These are phyloP conservation scores for Catharus bicknelli DNA, from an alignment of 2,113 vertebrate genomes.

Conservation along the genomic window DNA sequence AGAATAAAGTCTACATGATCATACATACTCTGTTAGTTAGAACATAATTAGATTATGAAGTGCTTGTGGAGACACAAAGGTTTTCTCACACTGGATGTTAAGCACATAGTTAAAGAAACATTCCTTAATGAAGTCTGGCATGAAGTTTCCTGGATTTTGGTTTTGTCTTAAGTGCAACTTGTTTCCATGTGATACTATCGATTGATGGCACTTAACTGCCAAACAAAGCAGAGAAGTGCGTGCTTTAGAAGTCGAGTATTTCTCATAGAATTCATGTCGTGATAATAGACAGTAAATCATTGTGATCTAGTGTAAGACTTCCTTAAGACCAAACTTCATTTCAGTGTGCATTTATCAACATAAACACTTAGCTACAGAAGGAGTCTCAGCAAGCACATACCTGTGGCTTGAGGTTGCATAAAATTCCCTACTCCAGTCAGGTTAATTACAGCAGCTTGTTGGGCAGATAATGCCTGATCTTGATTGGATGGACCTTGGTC, in stretches of 20 bases:
- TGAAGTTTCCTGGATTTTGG: neutral
- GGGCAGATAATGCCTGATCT: constrained; percentile 88
- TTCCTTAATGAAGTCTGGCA: constrained; percentile 42
- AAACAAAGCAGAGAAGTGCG: neutral
- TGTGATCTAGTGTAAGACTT: neutral
- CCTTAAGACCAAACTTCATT: constrained; percentile 59
- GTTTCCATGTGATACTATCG: neutral
- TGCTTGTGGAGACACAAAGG: constrained; percentile 22
- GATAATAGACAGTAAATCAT: neutral
- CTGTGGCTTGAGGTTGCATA: constrained; percentile 88
- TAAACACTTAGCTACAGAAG: neutral
- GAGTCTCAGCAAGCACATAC: constrained; percentile 64
- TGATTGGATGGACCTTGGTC: constrained; percentile 81
- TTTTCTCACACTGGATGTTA: constrained; percentile 23
- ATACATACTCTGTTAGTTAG: constrained; percentile 58
- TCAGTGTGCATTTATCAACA: constrained; percentile 11
- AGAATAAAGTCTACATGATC: constrained; percentile 47
- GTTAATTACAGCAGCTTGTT: constrained; percentile 94
- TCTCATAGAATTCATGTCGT: neutral
- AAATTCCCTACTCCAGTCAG: constrained; percentile 90
- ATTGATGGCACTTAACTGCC: neutral
- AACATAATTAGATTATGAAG: constrained; percentile 28
- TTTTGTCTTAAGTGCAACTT: neutral
- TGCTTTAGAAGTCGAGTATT: neutral
- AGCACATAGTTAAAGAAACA: constrained; percentile 18